Base-by-base conservation (phyloP, 2,888 invertebrate genomes). In the Nephrotoma flavescens region DNA sequence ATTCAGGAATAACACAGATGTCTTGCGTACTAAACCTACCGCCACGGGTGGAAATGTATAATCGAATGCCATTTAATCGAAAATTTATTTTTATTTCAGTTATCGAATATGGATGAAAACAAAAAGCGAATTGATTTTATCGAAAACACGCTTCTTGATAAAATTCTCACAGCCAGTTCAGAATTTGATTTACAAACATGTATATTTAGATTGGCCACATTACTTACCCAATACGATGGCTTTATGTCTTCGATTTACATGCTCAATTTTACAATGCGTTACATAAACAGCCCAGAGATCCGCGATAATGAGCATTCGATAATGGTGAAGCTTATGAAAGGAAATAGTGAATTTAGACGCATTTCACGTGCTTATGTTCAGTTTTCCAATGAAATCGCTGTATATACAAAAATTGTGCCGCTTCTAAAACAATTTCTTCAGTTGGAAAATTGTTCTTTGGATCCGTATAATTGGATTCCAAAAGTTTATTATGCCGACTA, bases 171-270 rank as follows among this genome's bases (percentile, higher is more conserved):
- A 52, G n/a, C 15, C n/a, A 5, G 15, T 15, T 52, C 15, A 15
- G 15, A 52, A 52, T 52, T 52, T 52, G 4, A 15, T 6, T 15
- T 6, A 52, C 52, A 52, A 52, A 6, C 7, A 15, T 52, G 52
- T 52, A 15, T 52, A 15, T 15, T 1, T 6, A 52, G 52, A 15
- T 52, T 15, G 52, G 52, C 15, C 6, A 9, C 31, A 47, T 15
- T 87, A 9, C 15, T 41, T 9, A 41, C 42, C 0, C 57, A 83
- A 7, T 83, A 87, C 19, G 87, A 87, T 87, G 88, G 88, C 44
- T 87, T 87, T 47, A 88, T 88, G 88, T 87, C 88, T 0, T 87
- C 87, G 0, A 87, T 88, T 52, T 87, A 87, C 41, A 19, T 44
- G 2, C 42, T 87, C 2, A 83, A 87, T 83, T 83, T 83, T 41